These are phyloP conservation scores for Marmota monax DNA, from an alignment of 2,113 vertebrate genomes.

Conservation along the genomic window DNA sequence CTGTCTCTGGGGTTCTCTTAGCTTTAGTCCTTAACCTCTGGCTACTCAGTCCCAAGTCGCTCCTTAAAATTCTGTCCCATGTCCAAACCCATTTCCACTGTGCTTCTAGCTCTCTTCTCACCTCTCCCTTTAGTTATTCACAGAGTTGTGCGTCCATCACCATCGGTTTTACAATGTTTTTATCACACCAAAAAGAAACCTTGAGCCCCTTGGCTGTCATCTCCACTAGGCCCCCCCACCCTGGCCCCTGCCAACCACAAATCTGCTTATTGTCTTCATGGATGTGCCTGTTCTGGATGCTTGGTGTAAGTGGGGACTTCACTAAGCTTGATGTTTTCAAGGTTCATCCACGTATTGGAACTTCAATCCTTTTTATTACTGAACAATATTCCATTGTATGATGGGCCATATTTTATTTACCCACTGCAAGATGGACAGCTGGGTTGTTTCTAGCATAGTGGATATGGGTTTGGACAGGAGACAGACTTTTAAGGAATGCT, in stretches of 20 bases:
- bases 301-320: not conserved
- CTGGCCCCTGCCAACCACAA: not conserved
- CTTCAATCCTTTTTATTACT: not conserved
- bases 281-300: too few species aligned
- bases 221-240: fast-evolving
- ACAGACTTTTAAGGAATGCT: not conserved
- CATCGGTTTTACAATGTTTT: not conserved
- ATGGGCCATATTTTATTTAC: not conserved
- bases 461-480: too few species aligned
- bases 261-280: too few species aligned
- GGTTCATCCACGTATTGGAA: not conserved
- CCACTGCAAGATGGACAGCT: not conserved
- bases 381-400: not conserved
- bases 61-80: not conserved
- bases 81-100: not conserved
- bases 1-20: not conserved
- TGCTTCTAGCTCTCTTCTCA: not conserved
- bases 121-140: not conserved
- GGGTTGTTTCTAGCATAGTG: not conserved
- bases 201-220: not conserved
- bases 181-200: too few species aligned
- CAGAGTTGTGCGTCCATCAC: not conserved
- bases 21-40: not conserved
- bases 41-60: not conserved
- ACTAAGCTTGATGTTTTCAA: not conserved